Evolutionary conservation across 2,888 invertebrate genomes (phyloP).

Genomic region (Epinotia ramella): DNA sequence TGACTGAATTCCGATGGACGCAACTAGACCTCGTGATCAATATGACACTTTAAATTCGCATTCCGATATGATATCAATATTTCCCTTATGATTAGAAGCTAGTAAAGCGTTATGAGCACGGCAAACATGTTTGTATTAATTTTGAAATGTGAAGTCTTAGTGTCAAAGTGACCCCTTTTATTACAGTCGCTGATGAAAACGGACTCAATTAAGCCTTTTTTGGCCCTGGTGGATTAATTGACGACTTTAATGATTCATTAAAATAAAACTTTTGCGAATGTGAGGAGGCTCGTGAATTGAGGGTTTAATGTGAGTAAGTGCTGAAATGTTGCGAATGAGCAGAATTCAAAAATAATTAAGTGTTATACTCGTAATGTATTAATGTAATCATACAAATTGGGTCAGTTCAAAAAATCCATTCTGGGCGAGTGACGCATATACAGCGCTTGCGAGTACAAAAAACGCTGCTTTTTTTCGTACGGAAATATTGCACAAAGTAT

Average conservation of each 20-base stretch:
- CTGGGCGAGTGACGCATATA: too few relatives aligned
- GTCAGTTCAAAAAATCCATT: background rate
- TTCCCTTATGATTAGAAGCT: too few relatives aligned
- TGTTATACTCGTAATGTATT: background rate
- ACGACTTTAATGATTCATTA: conserved; percentile 20
- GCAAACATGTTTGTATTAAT: background rate
- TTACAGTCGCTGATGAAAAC: conserved; percentile 23
- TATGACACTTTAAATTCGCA: too few relatives aligned
- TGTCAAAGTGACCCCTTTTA: conserved; percentile 14
- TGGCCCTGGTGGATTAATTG: background rate
- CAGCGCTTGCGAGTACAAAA: too few relatives aligned
- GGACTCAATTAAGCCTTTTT: conserved; percentile 28
- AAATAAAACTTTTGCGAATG: conserved; percentile 12
- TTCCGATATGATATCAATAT: too few relatives aligned
- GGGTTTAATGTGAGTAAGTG: background rate
- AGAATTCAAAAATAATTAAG: background rate
- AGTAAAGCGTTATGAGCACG: too few relatives aligned
- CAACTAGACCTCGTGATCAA: too few relatives aligned
- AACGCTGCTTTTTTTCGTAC: too few relatives aligned
- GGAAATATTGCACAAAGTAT: too few relatives aligned
- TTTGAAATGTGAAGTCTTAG: background rate
- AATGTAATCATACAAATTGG: background rate
- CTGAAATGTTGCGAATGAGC: background rate
- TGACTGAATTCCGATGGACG: conserved; percentile 4
- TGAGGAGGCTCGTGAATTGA: background rate